Percentiles rank a stretch among this genome's conserved stretches.
These are phyloP conservation scores for Mactromeris polynyma DNA, from an alignment of 2,888 invertebrate species.

Conservation along the genomic window DNA sequence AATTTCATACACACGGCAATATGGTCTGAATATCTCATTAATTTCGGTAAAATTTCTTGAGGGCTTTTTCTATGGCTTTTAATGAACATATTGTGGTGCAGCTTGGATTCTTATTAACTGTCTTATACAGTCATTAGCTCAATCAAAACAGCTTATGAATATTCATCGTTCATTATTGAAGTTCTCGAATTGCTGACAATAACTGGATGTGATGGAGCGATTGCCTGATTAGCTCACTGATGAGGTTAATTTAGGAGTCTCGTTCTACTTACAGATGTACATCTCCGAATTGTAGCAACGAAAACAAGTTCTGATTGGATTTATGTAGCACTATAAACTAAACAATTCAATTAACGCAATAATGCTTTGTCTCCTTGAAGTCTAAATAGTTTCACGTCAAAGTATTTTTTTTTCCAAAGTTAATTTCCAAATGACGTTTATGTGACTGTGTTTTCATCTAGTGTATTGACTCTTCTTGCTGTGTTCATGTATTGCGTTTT, in stretches of 20 bases:
- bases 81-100: not conserved
- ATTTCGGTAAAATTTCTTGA: not conserved
- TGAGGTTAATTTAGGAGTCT: not conserved
- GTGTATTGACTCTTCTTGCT: too few species aligned
- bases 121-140: conserved; percentile 16
- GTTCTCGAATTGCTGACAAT: not conserved
- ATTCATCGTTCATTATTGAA: conserved; percentile 29
- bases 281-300: not conserved
- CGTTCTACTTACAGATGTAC: not conserved
- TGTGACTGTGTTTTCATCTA: too few species aligned
- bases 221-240: not conserved
- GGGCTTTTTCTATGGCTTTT: not conserved
- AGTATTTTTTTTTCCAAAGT: not conserved
- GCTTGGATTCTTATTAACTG: not conserved
- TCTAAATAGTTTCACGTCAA: not conserved
- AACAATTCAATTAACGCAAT: not conserved
- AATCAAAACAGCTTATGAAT: conserved; percentile 26
- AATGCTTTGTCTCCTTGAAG: not conserved
- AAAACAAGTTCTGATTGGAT: not conserved
- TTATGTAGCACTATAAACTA: not conserved
- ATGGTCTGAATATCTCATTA: not conserved
- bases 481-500: too few species aligned
- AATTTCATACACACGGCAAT: not conserved
- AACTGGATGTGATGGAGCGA: not conserved
- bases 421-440: too few species aligned